These are phyloP conservation scores for Apodemia hepburni DNA, from an alignment of 2,888 invertebrate species.

Conservation along the genomic window DNA sequence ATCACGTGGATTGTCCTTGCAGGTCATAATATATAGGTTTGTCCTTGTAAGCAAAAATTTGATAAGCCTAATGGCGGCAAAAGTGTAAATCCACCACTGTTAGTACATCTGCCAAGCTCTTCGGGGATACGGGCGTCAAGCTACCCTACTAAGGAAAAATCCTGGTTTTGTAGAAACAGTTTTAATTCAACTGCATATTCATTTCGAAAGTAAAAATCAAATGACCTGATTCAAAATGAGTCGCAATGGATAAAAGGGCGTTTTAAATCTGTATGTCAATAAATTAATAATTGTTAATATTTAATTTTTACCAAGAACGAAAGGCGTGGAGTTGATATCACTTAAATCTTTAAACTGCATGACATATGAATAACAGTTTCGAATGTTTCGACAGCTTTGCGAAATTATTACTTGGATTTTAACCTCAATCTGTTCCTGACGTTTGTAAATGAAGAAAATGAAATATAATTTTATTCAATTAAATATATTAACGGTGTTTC, in stretches of 20 bases:
- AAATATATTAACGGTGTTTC: not conserved
- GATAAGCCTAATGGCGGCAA: no score
- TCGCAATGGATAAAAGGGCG: not conserved
- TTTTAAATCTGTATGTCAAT: not conserved
- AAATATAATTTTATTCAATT: slow-evolving; percentile 11
- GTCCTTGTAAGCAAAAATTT: no score
- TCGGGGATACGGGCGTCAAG: no score
- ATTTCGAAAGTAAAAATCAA: not conserved
- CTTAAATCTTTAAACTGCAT: not conserved
- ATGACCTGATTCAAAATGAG: not conserved
- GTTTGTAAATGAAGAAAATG: not conserved
- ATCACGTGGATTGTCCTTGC: no score
- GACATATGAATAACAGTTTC: slow-evolving; percentile 9
- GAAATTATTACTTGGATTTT: slow-evolving; percentile 7
- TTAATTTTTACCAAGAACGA: slow-evolving; percentile 1
- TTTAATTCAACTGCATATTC: no score
- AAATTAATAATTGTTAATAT: not conserved
- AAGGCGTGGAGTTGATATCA: slow-evolving; percentile 11
- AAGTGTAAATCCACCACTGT: no score
- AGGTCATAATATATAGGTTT: no score
- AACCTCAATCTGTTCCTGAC: slow-evolving; percentile 1
- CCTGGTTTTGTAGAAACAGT: no score
- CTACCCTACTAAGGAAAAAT: no score
- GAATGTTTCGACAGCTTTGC: slow-evolving; percentile 4
- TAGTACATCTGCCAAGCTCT: no score